Percentiles rank a stretch among this genome's conserved stretches.
These are phyloP conservation scores for Quadriops clusia DNA, from an alignment of 2,888 invertebrate genomes.

Conservation along the genomic window DNA sequence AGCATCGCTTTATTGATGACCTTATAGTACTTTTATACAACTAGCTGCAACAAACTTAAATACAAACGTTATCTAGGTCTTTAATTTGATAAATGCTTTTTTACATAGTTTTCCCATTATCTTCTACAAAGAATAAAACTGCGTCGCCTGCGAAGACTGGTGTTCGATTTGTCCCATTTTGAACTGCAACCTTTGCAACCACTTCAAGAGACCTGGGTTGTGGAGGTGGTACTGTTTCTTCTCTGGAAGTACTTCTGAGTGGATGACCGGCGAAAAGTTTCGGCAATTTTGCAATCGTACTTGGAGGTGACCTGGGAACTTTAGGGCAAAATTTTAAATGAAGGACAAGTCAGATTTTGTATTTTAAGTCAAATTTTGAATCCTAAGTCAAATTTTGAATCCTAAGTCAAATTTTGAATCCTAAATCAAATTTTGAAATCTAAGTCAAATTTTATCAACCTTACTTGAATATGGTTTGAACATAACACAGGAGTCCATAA, in stretches of 20 bases:
- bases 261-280: constrained; percentile 58
- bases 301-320: constrained; percentile 83
- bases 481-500: constrained; percentile 93
- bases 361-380: no score
- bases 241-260: constrained; percentile 36
- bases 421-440: constrained; percentile 3
- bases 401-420: background rate
- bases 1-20: no score
- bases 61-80: no score
- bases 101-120: no score
- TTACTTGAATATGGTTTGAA: constrained; percentile 74
- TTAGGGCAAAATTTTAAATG: no score
- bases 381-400: no score
- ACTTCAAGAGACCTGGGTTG: constrained; percentile 54
- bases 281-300: constrained; percentile 79
- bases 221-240: constrained; percentile 34
- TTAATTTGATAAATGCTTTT: no score
- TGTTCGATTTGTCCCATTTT: constrained; percentile 97
- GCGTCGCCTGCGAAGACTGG: constrained; percentile 83
- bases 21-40: no score
- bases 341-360: no score
- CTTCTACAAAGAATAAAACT: constrained; percentile 64
- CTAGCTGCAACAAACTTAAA: no score
- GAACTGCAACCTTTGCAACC: constrained; percentile 88
- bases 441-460: no score